Evolutionary conservation across 35 echinoderm and acorn worm genomes (phyloP).

Genomic region (Stichopus chloronotus): DNA sequence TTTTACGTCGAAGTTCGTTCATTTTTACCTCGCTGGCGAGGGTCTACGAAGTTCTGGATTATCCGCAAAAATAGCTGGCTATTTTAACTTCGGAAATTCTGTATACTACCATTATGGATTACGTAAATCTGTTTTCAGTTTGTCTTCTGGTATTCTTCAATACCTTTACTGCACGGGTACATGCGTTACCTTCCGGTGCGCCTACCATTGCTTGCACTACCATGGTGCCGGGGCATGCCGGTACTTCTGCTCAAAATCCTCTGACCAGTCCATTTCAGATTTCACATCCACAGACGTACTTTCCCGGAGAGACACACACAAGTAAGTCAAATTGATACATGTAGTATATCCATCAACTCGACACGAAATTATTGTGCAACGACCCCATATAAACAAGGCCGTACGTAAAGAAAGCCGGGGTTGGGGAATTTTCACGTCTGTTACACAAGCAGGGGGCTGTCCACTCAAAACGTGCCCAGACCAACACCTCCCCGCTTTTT

Average conservation of each 20-base stretch:
- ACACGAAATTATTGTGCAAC: too few species aligned
- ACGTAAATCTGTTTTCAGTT: not conserved
- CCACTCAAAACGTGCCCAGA: too few species aligned
- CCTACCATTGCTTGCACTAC: not conserved
- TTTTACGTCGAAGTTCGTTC: not conserved
- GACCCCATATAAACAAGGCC: too few species aligned
- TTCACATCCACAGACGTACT: not conserved
- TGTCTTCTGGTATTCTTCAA: not conserved
- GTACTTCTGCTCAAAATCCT: not conserved
- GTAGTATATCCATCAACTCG: too few species aligned
- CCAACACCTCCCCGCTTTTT: too few species aligned
- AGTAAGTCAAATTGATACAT: not conserved
- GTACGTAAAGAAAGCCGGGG: too few species aligned
- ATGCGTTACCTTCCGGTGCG: not conserved
- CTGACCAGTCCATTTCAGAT: not conserved
- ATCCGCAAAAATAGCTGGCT: not conserved
- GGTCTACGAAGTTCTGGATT: not conserved
- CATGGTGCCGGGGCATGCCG: not conserved
- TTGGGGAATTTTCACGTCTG: too few species aligned
- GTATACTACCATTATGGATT: not conserved
- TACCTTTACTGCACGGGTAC: not conserved
- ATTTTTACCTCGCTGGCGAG: constrained; percentile 9
- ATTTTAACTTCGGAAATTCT: not conserved
- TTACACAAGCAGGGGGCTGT: too few species aligned
- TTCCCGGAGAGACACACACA: not conserved